Conservation (phyloP, 2,797 vertebrate genomes). For the Somateria mollissima region DNA sequence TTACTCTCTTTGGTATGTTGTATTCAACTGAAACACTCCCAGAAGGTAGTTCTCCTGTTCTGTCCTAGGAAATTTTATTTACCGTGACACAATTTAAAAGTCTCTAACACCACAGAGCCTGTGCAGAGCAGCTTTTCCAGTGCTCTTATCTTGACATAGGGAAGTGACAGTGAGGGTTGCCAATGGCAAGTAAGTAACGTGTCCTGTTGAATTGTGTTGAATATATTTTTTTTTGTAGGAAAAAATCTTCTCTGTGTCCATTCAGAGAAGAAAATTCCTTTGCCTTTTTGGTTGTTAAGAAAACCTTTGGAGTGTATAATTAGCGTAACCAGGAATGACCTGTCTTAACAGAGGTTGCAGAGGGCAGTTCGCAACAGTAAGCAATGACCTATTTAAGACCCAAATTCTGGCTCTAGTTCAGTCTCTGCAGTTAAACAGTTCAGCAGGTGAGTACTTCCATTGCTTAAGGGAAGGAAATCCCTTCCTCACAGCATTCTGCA, state of each 20-base stretch:
- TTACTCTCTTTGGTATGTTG: not conserved
- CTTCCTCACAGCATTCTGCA: not conserved
- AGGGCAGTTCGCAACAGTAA: not conserved
- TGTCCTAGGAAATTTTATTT: not conserved
- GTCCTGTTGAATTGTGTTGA: not conserved
- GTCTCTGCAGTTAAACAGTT: not conserved
- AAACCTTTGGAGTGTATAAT: not conserved
- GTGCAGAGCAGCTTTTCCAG: not conserved
- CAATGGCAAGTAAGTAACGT: not conserved
- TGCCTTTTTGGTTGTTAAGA: not conserved
- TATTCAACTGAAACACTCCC: not conserved
- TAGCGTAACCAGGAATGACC: not conserved
- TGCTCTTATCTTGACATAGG: not conserved
- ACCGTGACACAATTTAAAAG: not conserved
- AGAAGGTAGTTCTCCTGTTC: not conserved
- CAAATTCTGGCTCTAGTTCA: not conserved
- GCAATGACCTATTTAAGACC: not conserved
- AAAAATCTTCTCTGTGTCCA: too few relatives aligned
- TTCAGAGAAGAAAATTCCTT: not conserved
- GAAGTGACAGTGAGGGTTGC: not conserved
- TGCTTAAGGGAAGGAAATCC: not conserved
- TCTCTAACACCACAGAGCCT: not conserved
- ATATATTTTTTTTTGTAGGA: not conserved
- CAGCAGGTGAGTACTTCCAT: not conserved
- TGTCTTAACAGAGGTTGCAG: not conserved